Percentiles rank a stretch among this genome's conserved stretches.
Evolutionary conservation across 2,113 vertebrate genomes (phyloP).

Genomic region (Tragulus kanchil): DNA sequence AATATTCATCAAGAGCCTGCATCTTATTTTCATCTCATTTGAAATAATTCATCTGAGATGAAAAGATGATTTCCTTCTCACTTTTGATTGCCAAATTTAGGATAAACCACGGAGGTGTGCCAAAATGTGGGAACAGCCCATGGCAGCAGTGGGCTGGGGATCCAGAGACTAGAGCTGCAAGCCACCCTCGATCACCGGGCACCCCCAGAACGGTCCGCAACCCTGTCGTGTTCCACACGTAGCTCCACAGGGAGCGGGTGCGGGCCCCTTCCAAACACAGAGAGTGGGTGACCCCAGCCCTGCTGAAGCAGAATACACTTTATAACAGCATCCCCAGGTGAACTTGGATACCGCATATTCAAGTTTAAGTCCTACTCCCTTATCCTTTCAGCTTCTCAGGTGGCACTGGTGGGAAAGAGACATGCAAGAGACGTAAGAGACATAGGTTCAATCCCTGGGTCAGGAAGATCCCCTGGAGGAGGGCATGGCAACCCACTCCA

Average conservation of each 20-base stretch:
- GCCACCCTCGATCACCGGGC: not conserved
- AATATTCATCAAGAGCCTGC: not conserved
- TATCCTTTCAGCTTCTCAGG: not conserved
- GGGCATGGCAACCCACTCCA: not conserved
- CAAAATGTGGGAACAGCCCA: fast-evolving
- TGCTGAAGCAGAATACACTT: not conserved
- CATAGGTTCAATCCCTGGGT: not conserved
- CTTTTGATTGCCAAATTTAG: not conserved
- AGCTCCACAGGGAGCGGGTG: not conserved
- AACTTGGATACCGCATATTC: fast-evolving
- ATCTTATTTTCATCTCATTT: not conserved
- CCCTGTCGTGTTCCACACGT: too few relatives aligned
- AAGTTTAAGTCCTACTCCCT: too few relatives aligned
- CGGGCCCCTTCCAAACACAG: not conserved
- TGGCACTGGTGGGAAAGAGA: not conserved
- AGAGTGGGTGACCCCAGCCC: not conserved
- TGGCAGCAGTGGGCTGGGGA: fast-evolving
- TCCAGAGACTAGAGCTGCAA: not conserved
- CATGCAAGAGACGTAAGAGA: not conserved
- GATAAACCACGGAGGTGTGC: not conserved
- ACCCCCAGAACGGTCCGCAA: not conserved
- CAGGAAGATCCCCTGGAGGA: not conserved
- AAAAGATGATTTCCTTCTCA: not conserved
- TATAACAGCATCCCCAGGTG: fast-evolving
- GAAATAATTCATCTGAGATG: not conserved